A percentile compares a stretch with the other conserved stretches of the same genome.
Evolutionary conservation across 2,113 vertebrate genomes (phyloP).

Genomic region (Melanerpes formicivorus): DNA sequence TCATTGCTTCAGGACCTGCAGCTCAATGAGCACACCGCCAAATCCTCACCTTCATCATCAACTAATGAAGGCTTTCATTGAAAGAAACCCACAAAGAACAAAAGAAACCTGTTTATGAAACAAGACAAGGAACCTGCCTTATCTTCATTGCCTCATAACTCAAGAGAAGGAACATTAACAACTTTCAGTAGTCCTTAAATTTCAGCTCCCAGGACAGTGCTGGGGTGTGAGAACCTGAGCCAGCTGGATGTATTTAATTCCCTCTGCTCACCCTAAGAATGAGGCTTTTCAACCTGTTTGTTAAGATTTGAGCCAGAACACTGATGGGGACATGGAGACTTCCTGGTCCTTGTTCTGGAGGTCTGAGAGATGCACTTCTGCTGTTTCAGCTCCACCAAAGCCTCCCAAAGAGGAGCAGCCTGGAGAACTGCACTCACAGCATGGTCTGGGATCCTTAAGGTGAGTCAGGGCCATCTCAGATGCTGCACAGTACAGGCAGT

Average conservation of each 20-base stretch:
- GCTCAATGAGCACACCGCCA: neutral
- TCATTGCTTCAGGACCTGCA: neutral
- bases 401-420: neutral
- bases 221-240: neutral
- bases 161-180: neutral
- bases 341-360: neutral
- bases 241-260: neutral
- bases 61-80: neutral
- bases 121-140: rapidly evolving
- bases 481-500: rapidly evolving
- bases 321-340: neutral
- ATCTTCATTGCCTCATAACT: neutral
- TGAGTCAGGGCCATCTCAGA: neutral
- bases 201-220: neutral
- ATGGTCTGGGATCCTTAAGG: neutral
- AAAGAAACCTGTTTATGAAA: neutral
- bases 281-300: neutral
- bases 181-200: neutral
- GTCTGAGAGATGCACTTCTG: neutral
- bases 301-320: neutral
- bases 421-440: neutral
- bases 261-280: neutral
- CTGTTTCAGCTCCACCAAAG: neutral
- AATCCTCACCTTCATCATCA: neutral
- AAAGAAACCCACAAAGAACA: neutral